These are phyloP conservation scores for Atrina japonica DNA, from an alignment of 2,888 invertebrate species.

Conservation along the genomic window DNA sequence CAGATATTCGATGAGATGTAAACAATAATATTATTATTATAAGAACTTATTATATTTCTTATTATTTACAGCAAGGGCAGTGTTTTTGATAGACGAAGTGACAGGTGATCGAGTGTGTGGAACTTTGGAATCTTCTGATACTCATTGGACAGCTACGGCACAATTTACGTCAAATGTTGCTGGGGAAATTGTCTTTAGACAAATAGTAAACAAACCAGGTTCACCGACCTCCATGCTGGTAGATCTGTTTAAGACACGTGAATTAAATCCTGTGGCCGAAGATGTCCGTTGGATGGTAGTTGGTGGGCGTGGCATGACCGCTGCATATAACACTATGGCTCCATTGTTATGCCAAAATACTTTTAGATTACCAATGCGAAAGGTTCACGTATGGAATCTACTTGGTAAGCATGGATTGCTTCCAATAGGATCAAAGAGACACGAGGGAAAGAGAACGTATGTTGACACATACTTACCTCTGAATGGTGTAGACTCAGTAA, in stretches of 20 bases:
- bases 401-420: slow-evolving; percentile 60
- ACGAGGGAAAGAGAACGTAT: slow-evolving; percentile 43
- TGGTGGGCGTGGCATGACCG: background rate
- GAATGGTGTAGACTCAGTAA: slow-evolving; percentile 52
- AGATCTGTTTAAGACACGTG: slow-evolving; percentile 50
- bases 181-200: slow-evolving; percentile 63
- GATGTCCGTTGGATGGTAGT: slow-evolving; percentile 43
- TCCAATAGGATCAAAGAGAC: slow-evolving; percentile 39
- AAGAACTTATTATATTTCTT: too few relatives aligned
- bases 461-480: slow-evolving; percentile 61
- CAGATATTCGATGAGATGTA: too few relatives aligned
- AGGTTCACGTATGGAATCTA: slow-evolving; percentile 57
- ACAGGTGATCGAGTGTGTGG: slow-evolving; percentile 50
- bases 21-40: too few relatives aligned
- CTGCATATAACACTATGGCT: background rate
- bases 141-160: slow-evolving; percentile 59
- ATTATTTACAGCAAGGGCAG: slow-evolving; percentile 55
- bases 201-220: slow-evolving; percentile 37
- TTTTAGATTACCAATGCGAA: slow-evolving; percentile 49
- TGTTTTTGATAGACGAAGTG: slow-evolving; percentile 39
- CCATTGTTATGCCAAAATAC: slow-evolving; percentile 32
- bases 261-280: slow-evolving; percentile 10
- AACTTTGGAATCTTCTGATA: slow-evolving; percentile 52
- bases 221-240: slow-evolving; percentile 53
- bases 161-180: slow-evolving; percentile 53